Conservation (phyloP, 2,113 vertebrate genomes). For the Triplophysa tibetana region DNA sequence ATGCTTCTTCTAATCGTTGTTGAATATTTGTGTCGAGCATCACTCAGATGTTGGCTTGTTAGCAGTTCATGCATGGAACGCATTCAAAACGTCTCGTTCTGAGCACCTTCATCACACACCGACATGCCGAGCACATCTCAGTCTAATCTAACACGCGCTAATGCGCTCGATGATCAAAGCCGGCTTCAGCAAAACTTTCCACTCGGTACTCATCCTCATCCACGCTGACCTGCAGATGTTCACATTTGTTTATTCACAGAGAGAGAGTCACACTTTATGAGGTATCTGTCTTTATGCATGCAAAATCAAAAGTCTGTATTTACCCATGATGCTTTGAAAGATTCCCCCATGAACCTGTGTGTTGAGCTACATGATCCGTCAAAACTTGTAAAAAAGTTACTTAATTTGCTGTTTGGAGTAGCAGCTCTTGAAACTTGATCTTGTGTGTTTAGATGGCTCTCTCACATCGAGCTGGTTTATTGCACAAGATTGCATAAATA, state of each 20-base stretch:
- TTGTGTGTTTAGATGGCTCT: not conserved
- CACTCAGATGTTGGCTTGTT: constrained; percentile 33
- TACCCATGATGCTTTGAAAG: constrained; percentile 15
- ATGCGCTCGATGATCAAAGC: constrained; percentile 58
- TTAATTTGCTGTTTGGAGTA: constrained; percentile 23
- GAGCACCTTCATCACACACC: constrained; percentile 47
- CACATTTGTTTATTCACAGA: constrained; percentile 6
- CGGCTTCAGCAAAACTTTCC: constrained; percentile 42
- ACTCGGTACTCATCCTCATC: constrained; percentile 16
- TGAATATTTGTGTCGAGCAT: constrained; percentile 20
- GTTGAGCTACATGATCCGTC: constrained; percentile 36
- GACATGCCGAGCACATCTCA: constrained; percentile 55
- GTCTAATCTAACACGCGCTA: constrained; percentile 54
- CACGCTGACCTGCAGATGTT: constrained; percentile 34
- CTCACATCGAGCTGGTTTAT: not conserved
- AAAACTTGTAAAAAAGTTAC: constrained; percentile 27
- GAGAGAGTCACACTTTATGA: constrained; percentile 19
- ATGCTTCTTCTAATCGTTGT: too few relatives aligned
- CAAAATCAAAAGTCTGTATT: constrained; percentile 52
- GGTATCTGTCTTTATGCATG: constrained; percentile 43
- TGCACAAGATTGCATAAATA: not conserved
- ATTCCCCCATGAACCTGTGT: constrained; percentile 26
- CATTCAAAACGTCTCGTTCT: constrained; percentile 33
- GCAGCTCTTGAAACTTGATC: not conserved
- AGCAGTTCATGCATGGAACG: constrained; percentile 21